Evolutionary conservation across 1,140 invertebrate genomes (phyloP).

Genomic region (Periplaneta americana): DNA sequence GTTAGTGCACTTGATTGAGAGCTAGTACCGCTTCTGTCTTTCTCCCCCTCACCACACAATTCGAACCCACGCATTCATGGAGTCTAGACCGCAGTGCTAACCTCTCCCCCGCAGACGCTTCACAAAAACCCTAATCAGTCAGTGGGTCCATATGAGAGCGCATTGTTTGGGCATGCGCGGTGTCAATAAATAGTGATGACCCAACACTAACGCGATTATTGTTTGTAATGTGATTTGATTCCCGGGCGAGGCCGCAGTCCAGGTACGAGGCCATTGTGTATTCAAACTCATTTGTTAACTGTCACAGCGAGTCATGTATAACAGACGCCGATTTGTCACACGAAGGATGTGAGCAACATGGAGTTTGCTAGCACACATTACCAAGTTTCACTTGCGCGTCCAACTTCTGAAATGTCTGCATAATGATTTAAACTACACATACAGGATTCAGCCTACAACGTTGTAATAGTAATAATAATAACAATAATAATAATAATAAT

Average conservation of each 20-base stretch:
- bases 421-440: no score
- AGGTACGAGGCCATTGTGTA: not conserved
- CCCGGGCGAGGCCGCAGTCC: not conserved
- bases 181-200: not conserved
- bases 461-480: no score
- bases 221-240: not conserved
- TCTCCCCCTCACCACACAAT: not conserved
- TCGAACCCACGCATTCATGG: not conserved
- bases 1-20: no score
- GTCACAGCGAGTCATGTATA: not conserved
- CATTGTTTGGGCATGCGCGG: not conserved
- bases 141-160: not conserved
- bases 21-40: not conserved
- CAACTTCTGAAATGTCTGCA: no score
- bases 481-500: no score
- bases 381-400: no score
- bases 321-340: no score
- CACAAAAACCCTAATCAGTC: not conserved
- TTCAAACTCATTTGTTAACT: not conserved
- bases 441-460: no score
- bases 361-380: no score
- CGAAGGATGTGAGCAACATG: no score
- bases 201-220: not conserved
- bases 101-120: no score
- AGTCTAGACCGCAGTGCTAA: no score